These are phyloP conservation scores for Amphipyra tragopoginis DNA, from an alignment of 2,888 invertebrate species.

Conservation along the genomic window DNA sequence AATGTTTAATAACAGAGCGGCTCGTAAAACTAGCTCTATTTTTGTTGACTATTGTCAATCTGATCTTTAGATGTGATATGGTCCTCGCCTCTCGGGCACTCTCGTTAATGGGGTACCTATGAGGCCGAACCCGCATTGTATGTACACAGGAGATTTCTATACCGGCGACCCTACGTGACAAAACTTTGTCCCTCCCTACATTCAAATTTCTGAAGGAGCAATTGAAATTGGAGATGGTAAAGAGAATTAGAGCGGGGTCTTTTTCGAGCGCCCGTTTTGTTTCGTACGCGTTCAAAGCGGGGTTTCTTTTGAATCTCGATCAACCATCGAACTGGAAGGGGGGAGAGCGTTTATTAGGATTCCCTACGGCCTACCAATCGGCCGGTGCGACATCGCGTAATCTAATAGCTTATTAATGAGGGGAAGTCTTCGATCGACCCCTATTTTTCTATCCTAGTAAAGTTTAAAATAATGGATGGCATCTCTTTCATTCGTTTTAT, in stretches of 20 bases:
- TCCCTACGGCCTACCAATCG: constrained; percentile 88
- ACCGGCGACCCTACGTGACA: constrained; percentile 88
- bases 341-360: constrained; percentile 88
- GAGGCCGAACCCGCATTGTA: constrained; percentile 87
- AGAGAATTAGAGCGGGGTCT: constrained; percentile 89
- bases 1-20: constrained; percentile 88
- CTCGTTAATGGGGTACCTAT: constrained; percentile 89
- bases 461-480: constrained; percentile 82
- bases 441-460: constrained; percentile 87
- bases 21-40: constrained; percentile 85
- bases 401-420: constrained; percentile 90
- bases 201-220: constrained; percentile 90
- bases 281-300: constrained; percentile 85
- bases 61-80: constrained; percentile 87
- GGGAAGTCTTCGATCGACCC: constrained; percentile 85
- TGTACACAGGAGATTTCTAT: constrained; percentile 82
- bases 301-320: constrained; percentile 89
- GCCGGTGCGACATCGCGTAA: constrained; percentile 85
- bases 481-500: constrained; percentile 75
- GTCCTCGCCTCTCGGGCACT: constrained; percentile 83
- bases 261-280: constrained; percentile 88
- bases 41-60: constrained; percentile 85
- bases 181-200: constrained; percentile 89
- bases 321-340: constrained; percentile 88
- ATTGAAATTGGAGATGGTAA: constrained; percentile 90